Base-by-base conservation (phyloP, 2,888 invertebrate species). In the Philhelius pedissequus region DNA sequence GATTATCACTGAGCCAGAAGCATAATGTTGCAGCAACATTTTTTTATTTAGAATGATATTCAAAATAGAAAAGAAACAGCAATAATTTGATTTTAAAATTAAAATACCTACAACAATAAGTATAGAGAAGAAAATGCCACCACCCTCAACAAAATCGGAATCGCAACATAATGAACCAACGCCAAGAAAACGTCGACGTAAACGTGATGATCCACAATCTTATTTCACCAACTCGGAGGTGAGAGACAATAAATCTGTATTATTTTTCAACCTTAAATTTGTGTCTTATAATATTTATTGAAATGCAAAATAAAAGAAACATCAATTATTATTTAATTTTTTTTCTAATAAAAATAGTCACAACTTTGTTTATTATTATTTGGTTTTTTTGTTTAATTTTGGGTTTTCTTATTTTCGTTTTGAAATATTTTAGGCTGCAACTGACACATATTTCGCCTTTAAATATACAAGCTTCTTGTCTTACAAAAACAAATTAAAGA, bases 181-280 rank as follows among this genome's bases (percentile, higher is more conserved):
- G 92, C 93, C 93, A 91, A 92, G 93, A 92, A 93, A 93, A 92
- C 93, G 93, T 92, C 93, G 93, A 92, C 93, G 93, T 92, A 93
- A 93, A 91, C 93, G 93, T 92, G 93, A 93, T 92, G 93, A 93
- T 90, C 93, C 93, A 87, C 93, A 93, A 89, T 93, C 93, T 91
- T 93, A 93, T 88, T 92, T 92, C 88, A 90, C 93, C 88, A 93
- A 93, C 90, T 87, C 89, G 40, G 89, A 89, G 88, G 89, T 89
- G 87, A 81, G 87, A 86, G 56, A 35, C 43, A 48, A 25, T 20
- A 60, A 32, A 18, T 62, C 27, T 62, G 62, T 43, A 30, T 43
- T 45, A 15, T 50, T 40, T 64, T 68, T 54, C 22, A 38, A 68
- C 32, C 18, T 48, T 22, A 22, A n/a, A 5, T 54, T 58, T 62